These are phyloP conservation scores for Xanthia togata DNA, from an alignment of 2,888 invertebrate genomes.

Conservation along the genomic window DNA sequence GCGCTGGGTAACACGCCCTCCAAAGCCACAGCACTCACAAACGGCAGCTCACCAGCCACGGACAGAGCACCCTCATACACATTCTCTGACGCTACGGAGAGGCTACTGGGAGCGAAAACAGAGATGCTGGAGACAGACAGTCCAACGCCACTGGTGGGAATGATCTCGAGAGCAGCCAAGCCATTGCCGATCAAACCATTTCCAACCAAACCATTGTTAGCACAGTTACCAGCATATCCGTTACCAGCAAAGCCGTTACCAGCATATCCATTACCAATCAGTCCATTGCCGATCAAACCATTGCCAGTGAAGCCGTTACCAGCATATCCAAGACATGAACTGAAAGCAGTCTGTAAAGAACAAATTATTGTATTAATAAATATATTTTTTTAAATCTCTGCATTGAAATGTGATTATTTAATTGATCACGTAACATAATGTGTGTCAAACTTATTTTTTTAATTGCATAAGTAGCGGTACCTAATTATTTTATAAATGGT, in stretches of 20 bases:
- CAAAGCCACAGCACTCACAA: conserved; percentile 26
- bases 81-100: conserved; percentile 60
- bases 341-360: not conserved
- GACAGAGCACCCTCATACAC: conserved; percentile 51
- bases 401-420: not conserved
- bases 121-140: conserved; percentile 53
- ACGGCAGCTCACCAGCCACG: not conserved
- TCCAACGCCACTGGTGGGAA: conserved; percentile 55
- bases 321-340: conserved; percentile 17
- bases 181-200: too few species aligned
- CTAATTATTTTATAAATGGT: too few species aligned
- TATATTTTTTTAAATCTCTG: too few species aligned
- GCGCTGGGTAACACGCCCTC: conserved; percentile 45
- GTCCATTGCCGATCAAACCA: too few species aligned
- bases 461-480: too few species aligned
- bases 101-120: conserved; percentile 42
- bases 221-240: too few species aligned
- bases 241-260: too few species aligned
- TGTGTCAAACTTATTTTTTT: too few species aligned
- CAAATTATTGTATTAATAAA: not conserved
- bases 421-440: not conserved
- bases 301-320: too few species aligned
- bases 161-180: too few species aligned
- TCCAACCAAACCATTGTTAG: too few species aligned
- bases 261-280: too few species aligned